These are phyloP conservation scores for Odontothrips loti DNA, from an alignment of 2,888 invertebrate species.

Conservation along the genomic window DNA sequence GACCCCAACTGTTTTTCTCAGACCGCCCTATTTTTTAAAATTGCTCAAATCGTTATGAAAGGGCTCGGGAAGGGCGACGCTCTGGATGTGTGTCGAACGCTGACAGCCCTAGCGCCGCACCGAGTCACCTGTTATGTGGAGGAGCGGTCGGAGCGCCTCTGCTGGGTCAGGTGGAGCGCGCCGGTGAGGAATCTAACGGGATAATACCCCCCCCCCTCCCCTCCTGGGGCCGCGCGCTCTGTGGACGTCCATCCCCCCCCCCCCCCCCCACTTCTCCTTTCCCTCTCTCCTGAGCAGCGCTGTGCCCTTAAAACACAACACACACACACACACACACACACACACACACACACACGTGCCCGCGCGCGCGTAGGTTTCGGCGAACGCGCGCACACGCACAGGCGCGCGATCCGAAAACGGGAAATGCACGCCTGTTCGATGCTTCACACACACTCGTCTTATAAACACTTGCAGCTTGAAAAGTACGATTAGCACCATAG, in stretches of 20 bases:
- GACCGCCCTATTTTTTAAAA: too few relatives aligned
- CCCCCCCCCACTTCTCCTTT: background rate
- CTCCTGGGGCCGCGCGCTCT: background rate
- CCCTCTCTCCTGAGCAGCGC: background rate
- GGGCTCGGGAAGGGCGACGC: background rate
- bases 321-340: conserved; percentile 1
- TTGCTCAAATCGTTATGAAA: background rate
- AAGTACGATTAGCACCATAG: too few relatives aligned
- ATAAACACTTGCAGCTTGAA: too few relatives aligned
- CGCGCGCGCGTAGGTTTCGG: too few relatives aligned
- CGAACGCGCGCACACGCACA: background rate
- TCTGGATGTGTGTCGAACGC: background rate
- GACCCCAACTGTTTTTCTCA: too few relatives aligned
- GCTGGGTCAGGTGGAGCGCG: conserved; percentile 19
- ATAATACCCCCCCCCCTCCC: background rate
- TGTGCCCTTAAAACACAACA: conserved; percentile 21
- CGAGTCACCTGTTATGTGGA: conserved; percentile 24
- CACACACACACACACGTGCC: background rate
- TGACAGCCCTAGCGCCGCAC: background rate
- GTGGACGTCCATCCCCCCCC: background rate
- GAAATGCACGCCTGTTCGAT: background rate
- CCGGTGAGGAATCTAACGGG: conserved; percentile 20
- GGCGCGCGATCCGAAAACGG: background rate
- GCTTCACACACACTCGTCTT: background rate
- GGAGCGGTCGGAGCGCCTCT: conserved; percentile 4